Evolutionary conservation across 2,888 invertebrate genomes (phyloP), one percentile per base, ranked within the genome.

Genomic region (Drosophila diplacantha): DNA sequence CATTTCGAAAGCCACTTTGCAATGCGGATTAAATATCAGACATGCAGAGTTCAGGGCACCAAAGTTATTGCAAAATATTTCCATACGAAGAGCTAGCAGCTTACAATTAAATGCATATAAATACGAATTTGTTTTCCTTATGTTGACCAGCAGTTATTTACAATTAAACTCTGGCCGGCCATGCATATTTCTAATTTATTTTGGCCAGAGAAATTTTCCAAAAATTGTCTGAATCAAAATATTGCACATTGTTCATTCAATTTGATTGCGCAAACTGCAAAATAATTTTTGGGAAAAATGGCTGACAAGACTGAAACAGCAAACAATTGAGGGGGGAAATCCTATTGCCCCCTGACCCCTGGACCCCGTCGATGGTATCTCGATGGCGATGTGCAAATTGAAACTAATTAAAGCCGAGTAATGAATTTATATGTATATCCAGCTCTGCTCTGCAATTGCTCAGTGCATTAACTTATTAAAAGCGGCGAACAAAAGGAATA

Each of bases 331-430:
- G 20, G 7, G 12, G 46, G 31, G 16, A 46, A 46, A 66, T 51
- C 47, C 38, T 69, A 61, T 66, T 51, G 55, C 66, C 69, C 64
- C 39, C 37, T 18, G 37, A 37, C 16, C 38, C 20, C 16, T 29
- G 26, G 47, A 49, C 53, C n/a, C 44, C 51, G 50, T 64, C 64
- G 29, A 65, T 58, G 44, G 52, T 58, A 58, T 35, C 61, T 49
- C 37, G 61, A 61, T 53, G 39, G 34, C 41, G 24, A n/a, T 44
- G 37, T 52, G 53, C 44, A 72, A 75, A 78, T 74, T 70, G 67
- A 76, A 73, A 74, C 74, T 74, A 78, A 78, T 78, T 81, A 74
- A 74, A 81, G 67, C 44, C 49, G 39, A 56, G 69, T 56, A 59
- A 69, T 69, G 50, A 58, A 69, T 69, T 57, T 44, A 41, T 41